Percentiles rank a stretch among this genome's conserved stretches.
Evolutionary conservation across 2,888 invertebrate species (phyloP).

Genomic region (Agrochola lychnidis): DNA sequence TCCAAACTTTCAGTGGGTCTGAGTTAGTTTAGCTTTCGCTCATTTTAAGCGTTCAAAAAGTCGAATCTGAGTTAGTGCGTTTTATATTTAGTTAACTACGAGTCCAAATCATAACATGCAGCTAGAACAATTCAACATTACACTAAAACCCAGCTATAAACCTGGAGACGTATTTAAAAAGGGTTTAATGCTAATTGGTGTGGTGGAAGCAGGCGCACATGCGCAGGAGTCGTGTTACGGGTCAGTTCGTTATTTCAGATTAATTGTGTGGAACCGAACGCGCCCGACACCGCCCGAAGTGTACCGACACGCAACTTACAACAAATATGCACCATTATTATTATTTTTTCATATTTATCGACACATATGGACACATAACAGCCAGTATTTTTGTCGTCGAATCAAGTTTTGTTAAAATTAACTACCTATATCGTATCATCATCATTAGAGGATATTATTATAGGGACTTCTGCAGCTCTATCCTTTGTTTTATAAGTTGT

Average conservation of each 20-base stretch:
- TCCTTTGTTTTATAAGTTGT: not conserved
- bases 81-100: conserved; percentile 20
- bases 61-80: not conserved
- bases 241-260: conserved; percentile 87
- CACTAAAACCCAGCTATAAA: conserved; percentile 57
- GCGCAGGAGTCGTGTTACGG: conserved; percentile 86
- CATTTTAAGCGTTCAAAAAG: not conserved
- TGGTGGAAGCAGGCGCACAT: conserved; percentile 72
- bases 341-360: conserved; percentile 36
- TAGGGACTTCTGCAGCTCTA: too few species aligned
- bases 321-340: conserved; percentile 57
- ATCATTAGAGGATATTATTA: not conserved
- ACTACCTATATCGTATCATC: not conserved
- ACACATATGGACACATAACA: not conserved
- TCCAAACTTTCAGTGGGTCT: not conserved
- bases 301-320: conserved; percentile 74
- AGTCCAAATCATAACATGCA: conserved; percentile 35
- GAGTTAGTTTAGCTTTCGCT: too few species aligned
- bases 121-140: conserved; percentile 53
- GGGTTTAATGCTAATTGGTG: conserved; percentile 84
- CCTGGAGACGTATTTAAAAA: conserved; percentile 69
- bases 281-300: conserved; percentile 83
- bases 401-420: not conserved
- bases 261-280: conserved; percentile 88
- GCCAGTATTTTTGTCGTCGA: not conserved